Percentiles rank a stretch among this genome's conserved stretches.
Conservation (phyloP, 2,797 vertebrate genomes). For the Scolopax rusticola region DNA sequence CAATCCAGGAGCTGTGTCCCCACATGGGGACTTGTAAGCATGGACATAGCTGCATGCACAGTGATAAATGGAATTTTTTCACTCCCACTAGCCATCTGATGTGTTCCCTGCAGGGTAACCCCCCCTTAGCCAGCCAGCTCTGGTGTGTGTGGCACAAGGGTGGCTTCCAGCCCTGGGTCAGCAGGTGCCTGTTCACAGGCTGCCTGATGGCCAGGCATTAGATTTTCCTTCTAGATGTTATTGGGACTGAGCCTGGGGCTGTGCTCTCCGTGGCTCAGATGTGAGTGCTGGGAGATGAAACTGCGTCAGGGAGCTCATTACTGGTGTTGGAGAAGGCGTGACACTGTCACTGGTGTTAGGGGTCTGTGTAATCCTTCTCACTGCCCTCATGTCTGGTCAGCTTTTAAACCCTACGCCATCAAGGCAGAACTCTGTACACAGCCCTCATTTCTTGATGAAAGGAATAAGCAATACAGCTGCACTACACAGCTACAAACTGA, state of each 20-base stretch:
- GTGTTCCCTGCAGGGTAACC: neutral
- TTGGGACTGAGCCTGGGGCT: neutral
- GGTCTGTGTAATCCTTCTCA: neutral
- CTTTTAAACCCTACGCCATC: neutral
- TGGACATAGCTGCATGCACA: neutral
- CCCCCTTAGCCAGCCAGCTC: accelerated
- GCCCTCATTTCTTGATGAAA: neutral
- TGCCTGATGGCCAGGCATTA: neutral
- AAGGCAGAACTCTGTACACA: neutral
- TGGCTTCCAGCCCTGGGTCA: neutral
- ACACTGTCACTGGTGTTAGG: neutral
- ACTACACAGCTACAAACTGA: neutral
- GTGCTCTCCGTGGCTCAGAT: neutral
- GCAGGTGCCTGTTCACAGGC: neutral
- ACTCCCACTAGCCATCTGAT: neutral
- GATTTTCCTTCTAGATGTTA: neutral
- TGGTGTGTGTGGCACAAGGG: neutral
- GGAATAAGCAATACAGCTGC: neutral
- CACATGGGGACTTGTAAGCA: accelerated
- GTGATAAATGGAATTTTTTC: neutral
- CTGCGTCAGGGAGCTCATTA: neutral
- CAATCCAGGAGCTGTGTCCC: neutral
- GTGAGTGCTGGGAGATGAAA: neutral
- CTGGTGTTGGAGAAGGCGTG: neutral
- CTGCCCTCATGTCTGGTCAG: neutral